These are phyloP conservation scores for Micromesistius poutassou DNA, from an alignment of 2,797 vertebrate species.

Conservation along the genomic window DNA sequence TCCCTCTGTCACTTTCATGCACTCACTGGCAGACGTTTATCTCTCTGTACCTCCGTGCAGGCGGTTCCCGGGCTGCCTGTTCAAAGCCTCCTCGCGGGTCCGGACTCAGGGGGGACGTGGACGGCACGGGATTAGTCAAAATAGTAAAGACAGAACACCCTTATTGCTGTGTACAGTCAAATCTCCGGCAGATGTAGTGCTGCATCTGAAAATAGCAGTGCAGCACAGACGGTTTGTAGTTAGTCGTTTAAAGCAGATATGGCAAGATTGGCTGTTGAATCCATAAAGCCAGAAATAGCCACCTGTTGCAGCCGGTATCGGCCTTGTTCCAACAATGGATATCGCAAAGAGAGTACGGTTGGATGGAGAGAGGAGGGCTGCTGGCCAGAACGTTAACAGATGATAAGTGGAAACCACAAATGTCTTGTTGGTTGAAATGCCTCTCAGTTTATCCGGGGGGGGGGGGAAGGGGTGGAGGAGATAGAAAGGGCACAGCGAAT, in stretches of 20 bases:
- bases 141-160: not conserved
- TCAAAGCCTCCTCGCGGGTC: slow-evolving; percentile 10
- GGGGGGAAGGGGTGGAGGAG: slow-evolving; percentile 7
- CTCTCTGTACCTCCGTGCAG: slow-evolving; percentile 33
- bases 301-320: not conserved
- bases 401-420: slow-evolving; percentile 39
- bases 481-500: slow-evolving; percentile 29
- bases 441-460: slow-evolving; percentile 29
- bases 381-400: slow-evolving; percentile 39
- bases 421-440: slow-evolving; percentile 16
- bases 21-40: not conserved
- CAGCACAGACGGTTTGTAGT: not conserved
- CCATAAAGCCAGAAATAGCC: not conserved
- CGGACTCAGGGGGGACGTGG: not conserved
- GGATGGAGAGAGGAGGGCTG: slow-evolving; percentile 12
- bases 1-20: not conserved
- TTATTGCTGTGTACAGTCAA: not conserved
- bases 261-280: not conserved
- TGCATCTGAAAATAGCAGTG: not conserved
- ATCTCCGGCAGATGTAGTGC: not conserved
- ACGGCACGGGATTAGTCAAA: not conserved
- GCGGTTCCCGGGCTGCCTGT: slow-evolving; percentile 2
- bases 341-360: not conserved
- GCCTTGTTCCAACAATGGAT: not conserved
- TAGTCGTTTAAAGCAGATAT: not conserved